phyloP scores from a whole-genome alignment of 1,140 invertebrate genomes.

The Drosophila sproati region DNA sequence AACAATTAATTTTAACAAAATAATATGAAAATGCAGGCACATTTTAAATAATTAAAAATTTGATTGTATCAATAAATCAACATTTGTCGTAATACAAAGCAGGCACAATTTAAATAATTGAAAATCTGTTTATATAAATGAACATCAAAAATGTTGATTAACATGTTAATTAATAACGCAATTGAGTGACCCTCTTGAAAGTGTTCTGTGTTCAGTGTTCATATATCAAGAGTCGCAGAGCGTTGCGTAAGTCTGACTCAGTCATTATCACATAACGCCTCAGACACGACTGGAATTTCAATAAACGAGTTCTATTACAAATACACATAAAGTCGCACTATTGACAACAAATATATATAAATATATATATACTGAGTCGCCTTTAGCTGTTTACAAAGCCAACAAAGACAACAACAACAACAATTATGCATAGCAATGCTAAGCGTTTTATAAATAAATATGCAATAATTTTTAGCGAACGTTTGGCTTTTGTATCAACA shows the following conservation, averaged over 20 bases:
- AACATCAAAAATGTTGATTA: no score
- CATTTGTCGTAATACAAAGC: no score
- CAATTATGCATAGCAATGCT: slow-evolving; percentile 6
- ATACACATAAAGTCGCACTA: slow-evolving; percentile 15
- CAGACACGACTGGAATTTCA: slow-evolving; percentile 50
- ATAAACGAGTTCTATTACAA: slow-evolving; percentile 58
- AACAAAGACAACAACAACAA: slow-evolving; percentile 14
- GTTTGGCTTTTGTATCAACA: slow-evolving; percentile 25
- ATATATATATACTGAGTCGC: neutral
- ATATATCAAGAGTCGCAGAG: slow-evolving; percentile 8
- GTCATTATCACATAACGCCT: slow-evolving; percentile 44
- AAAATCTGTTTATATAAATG: no score
- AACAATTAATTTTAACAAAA: no score
- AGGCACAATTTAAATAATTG: no score
- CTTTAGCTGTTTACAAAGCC: slow-evolving; percentile 37
- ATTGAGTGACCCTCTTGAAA: slow-evolving; percentile 32
- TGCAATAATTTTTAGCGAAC: slow-evolving; percentile 41
- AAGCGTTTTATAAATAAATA: slow-evolving; percentile 57
- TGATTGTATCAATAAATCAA: no score
- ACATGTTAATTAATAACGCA: neutral
- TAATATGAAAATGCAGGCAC: no score
- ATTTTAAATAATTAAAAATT: no score
- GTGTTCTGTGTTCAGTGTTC: neutral
- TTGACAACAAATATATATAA: slow-evolving; percentile 5
- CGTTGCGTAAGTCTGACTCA: slow-evolving; percentile 52